Conservation (phyloP, 2,888 invertebrate species). For the Loripinus fragilis region DNA sequence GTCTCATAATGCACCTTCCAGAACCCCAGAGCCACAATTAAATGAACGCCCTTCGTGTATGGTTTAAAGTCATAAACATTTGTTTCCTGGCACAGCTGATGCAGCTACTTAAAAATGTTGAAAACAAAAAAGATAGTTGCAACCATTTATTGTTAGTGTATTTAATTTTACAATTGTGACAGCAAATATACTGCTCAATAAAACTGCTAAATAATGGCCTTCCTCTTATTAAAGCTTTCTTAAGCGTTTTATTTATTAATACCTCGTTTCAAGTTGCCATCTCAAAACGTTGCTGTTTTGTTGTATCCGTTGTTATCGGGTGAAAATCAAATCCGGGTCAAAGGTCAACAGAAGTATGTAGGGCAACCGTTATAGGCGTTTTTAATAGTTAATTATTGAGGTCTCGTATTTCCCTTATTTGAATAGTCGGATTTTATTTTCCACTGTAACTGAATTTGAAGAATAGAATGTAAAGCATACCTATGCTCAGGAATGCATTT, state of each 20-base stretch:
- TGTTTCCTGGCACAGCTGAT: too few relatives aligned
- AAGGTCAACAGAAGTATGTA: slow-evolving; percentile 9
- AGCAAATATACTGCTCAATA: too few relatives aligned
- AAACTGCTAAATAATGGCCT: too few relatives aligned
- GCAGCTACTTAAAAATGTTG: too few relatives aligned
- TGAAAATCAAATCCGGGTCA: background rate
- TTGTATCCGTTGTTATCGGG: slow-evolving; percentile 15
- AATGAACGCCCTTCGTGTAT: too few relatives aligned
- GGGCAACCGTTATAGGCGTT: slow-evolving; percentile 15
- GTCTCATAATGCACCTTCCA: too few relatives aligned
- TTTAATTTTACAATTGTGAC: too few relatives aligned
- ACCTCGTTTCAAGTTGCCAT: slow-evolving; percentile 19
- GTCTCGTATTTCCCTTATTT: slow-evolving; percentile 4
- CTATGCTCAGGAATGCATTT: background rate
- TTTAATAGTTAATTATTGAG: slow-evolving; percentile 15
- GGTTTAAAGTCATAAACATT: too few relatives aligned
- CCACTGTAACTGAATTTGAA: slow-evolving; percentile 4
- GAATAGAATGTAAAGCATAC: background rate
- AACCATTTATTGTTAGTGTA: too few relatives aligned
- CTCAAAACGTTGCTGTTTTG: slow-evolving; percentile 16
- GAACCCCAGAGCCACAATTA: too few relatives aligned
- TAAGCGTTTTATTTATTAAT: slow-evolving; percentile 6
- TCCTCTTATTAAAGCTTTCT: too few relatives aligned
- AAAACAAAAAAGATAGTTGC: too few relatives aligned
- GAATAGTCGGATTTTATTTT: background rate